Evolutionary conservation across 2,888 invertebrate genomes (phyloP), one percentile per base, ranked within the genome.

Genomic region (Hirtodrosophila trivittata): DNA sequence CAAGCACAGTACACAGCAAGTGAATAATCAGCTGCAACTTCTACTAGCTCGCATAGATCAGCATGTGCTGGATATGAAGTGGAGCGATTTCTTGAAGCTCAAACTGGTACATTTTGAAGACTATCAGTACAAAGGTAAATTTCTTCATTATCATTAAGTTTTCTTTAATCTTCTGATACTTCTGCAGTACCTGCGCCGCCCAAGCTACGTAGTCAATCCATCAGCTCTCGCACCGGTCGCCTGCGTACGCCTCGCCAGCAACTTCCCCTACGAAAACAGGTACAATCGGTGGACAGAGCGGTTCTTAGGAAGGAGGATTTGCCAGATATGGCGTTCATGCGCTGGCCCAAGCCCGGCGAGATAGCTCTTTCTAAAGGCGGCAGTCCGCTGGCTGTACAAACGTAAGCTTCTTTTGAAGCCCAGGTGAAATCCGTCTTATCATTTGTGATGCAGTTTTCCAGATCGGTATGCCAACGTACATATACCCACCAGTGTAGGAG

Each of bases 321-420:
- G 8, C 13, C n/a, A n/a, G n/a, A n/a, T n/a, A 63, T 88, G 10
- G 71, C 87, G 0, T n/a, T n/a, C 38, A 57, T 89, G 10, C 86
- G 90, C 12, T 90, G 89, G 75, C 88, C 90, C 1, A 88, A 87
- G 26, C 77, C 87, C 1, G 89, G 90, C 3, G 90, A 90, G 68
- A 66, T 80, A 25, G 83, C 87, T 0, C 76, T 88, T 12, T 90
- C 90, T 1, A 68, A 78, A 51, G 77, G 74, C 5, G 90, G 90
- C 25, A 90, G 89, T 42, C 90, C 90, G 5, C 74, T 91, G 37
- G 89, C 90, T 2, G 72, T 87, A 0, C 86, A 88, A 46, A 58
- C 75, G 89, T 89, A 84, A 81, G 81, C 73, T 43, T 28, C 5
- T 4, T 28, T 7, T 28, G 28, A 7, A 28, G 28, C 28, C 28